Percentiles rank a stretch among this genome's conserved stretches.
Evolutionary conservation across 2,797 vertebrate genomes (phyloP).

Genomic region (Huso huso): DNA sequence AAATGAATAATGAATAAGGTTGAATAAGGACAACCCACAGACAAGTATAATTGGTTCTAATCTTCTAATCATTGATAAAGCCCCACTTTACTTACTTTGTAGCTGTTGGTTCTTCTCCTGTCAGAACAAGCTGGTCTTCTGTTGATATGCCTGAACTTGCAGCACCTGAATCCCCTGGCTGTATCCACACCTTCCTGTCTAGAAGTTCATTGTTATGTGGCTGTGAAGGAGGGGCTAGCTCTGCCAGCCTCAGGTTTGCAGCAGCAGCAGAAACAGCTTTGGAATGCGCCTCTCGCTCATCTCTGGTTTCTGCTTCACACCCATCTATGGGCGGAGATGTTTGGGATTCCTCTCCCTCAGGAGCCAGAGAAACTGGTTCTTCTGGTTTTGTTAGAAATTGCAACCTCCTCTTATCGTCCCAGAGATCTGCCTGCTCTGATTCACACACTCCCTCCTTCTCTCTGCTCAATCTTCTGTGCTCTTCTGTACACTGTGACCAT

Average conservation of each 20-base stretch:
- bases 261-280: conserved; percentile 9
- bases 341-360: conserved; percentile 25
- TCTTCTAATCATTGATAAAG: too few relatives aligned
- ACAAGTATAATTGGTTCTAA: too few relatives aligned
- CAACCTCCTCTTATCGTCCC: conserved; percentile 13
- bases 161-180: background rate
- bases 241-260: conserved; percentile 8
- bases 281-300: conserved; percentile 25
- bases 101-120: too few relatives aligned
- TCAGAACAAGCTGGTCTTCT: too few relatives aligned
- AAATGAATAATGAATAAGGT: too few relatives aligned
- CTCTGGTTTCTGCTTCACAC: conserved; percentile 14
- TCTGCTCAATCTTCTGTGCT: too few relatives aligned
- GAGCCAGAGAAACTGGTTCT: conserved; percentile 25
- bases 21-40: too few relatives aligned
- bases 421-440: background rate
- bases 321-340: conserved; percentile 22
- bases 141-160: too few relatives aligned
- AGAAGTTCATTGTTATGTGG: conserved; percentile 5
- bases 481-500: background rate
- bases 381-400: conserved; percentile 22
- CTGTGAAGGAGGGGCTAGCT: conserved; percentile 16
- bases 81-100: too few relatives aligned
- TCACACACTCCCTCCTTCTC: background rate
- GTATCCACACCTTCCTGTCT: conserved; percentile 7